Percentiles rank a stretch among this genome's conserved stretches.
Conservation (phyloP, 2,797 vertebrate genomes). For the Sebastes trivittatus region DNA sequence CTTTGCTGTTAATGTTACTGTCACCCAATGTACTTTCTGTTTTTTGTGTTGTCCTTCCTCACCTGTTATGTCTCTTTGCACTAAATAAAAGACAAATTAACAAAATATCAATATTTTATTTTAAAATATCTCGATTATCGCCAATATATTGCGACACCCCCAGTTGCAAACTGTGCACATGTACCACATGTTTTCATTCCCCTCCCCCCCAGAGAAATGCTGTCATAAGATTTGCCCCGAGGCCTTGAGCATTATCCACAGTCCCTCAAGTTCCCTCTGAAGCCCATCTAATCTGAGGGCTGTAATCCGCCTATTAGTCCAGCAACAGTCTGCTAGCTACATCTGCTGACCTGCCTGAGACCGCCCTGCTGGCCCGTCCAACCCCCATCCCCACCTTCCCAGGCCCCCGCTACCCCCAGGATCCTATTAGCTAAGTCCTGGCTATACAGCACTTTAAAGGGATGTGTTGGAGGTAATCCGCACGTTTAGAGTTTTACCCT, state of each 20-base stretch:
- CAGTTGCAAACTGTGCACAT: background rate
- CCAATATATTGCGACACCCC: no score
- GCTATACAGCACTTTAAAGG: slow-evolving; percentile 96
- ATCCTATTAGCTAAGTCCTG: slow-evolving; percentile 95
- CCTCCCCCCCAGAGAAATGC: slow-evolving; percentile 49
- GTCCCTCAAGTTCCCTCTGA: slow-evolving; percentile 73
- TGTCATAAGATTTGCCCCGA: slow-evolving; percentile 50
- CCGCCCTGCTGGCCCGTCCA: slow-evolving; percentile 53
- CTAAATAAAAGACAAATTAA: no score
- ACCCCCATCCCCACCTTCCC: slow-evolving; percentile 69
- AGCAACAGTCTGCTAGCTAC: slow-evolving; percentile 80
- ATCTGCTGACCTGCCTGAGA: slow-evolving; percentile 81
- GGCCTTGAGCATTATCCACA: slow-evolving; percentile 64
- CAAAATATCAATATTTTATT: no score
- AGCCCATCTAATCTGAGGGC: slow-evolving; percentile 79
- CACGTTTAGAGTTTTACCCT: slow-evolving; percentile 96
- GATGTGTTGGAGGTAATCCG: slow-evolving; percentile 96
- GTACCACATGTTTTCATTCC: slow-evolving; percentile 8
- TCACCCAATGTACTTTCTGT: no score
- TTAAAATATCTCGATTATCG: no score
- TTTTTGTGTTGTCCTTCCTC: no score
- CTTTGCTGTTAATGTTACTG: no score
- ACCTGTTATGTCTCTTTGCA: no score
- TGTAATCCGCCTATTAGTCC: slow-evolving; percentile 82
- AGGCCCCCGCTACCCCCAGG: slow-evolving; percentile 80